phyloP scores from a whole-genome alignment of 2,797 vertebrate species.

The Uromys caudimaculatus region DNA sequence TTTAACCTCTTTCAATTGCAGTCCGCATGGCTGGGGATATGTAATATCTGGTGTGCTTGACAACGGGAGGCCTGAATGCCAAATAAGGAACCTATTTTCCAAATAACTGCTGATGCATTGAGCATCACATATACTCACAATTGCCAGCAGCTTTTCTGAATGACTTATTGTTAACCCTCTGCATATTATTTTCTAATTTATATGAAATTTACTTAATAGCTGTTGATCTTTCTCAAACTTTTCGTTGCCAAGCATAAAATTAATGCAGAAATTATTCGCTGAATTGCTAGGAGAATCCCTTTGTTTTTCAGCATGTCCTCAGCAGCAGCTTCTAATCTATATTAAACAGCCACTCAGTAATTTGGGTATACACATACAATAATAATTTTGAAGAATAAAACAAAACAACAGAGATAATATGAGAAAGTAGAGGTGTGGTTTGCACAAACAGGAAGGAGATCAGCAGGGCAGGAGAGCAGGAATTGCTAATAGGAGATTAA shows the following conservation, averaged over 20 bases:
- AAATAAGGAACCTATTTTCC: constrained; percentile 68
- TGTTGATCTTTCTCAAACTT: constrained; percentile 35
- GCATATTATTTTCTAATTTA: constrained; percentile 66
- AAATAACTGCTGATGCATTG: constrained; percentile 46
- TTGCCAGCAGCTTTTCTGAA: constrained; percentile 63
- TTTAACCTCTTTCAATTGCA: constrained; percentile 55
- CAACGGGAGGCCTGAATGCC: background rate
- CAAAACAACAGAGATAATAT: background rate
- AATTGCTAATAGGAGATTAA: background rate
- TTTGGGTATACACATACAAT: background rate
- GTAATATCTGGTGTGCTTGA: background rate
- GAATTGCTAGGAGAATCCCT: background rate
- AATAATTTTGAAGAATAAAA: background rate
- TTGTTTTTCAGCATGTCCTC: background rate
- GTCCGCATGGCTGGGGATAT: constrained; percentile 1
- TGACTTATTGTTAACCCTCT: constrained; percentile 69
- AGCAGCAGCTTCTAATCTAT: constrained; percentile 9
- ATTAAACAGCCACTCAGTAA: background rate
- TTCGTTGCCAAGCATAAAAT: constrained; percentile 66
- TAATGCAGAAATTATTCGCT: constrained; percentile 30
- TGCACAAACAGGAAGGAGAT: background rate
- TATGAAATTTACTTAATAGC: constrained; percentile 65
- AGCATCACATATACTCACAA: constrained; percentile 33
- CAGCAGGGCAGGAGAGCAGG: too few relatives aligned
- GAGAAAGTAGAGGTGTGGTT: background rate